Evolutionary conservation across 2,797 vertebrate genomes (phyloP).

Genomic region (Morelia viridis): DNA sequence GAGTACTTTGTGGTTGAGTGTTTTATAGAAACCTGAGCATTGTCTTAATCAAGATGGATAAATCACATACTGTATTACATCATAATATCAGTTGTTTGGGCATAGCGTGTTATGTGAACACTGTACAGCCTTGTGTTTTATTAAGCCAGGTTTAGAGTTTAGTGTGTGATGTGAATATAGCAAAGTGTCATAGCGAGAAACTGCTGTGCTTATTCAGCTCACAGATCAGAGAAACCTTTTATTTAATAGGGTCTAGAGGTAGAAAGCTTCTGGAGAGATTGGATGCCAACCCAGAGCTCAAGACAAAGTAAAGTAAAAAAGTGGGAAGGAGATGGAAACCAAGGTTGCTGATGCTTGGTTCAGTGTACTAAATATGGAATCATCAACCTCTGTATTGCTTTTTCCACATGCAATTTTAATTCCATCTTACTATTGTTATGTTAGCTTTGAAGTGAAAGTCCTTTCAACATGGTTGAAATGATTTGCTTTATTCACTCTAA

Average conservation of each 20-base stretch:
- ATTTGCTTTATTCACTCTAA: background rate
- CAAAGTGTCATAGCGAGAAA: background rate
- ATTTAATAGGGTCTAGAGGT: background rate
- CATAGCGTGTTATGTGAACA: background rate
- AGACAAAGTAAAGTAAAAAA: too few relatives aligned
- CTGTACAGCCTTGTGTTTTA: background rate
- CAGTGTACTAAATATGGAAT: background rate
- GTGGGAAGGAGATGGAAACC: background rate
- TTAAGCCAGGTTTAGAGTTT: background rate
- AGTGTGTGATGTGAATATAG: background rate
- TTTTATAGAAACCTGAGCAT: background rate
- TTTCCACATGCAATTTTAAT: background rate
- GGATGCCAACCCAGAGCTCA: background rate
- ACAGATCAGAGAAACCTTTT: background rate
- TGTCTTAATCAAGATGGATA: background rate
- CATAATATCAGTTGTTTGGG: background rate
- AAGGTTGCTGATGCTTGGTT: background rate
- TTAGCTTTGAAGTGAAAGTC: background rate
- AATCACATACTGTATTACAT: background rate
- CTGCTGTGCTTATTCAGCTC: background rate
- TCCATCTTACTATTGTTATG: background rate
- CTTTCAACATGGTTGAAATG: background rate
- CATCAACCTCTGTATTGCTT: background rate
- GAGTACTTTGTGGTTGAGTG: background rate
- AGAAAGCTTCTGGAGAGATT: background rate